Evolutionary conservation across 2,888 invertebrate species (phyloP), one percentile per base, ranked within the genome.

Genomic region (Pemphredon lugubris): DNA sequence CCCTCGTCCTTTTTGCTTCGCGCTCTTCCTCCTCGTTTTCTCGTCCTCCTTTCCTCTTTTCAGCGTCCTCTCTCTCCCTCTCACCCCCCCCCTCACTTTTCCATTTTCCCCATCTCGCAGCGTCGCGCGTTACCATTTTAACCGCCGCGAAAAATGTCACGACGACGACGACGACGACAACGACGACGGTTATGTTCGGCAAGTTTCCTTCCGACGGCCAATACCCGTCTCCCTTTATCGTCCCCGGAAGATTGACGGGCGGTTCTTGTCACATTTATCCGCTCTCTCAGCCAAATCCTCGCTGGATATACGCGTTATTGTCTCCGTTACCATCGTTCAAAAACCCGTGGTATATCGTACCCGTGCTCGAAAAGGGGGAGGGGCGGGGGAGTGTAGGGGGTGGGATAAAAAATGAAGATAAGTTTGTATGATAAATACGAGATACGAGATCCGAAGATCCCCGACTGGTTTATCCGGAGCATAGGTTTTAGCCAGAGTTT

Each of bases 401-500:
- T 18, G 9, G 37, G 21, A n/a, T 66, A 60, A 72, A 73, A 72
- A 73, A 73, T 65, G 73, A 60, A 60, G 65, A 40, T 51, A 73
- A 73, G 47, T 73, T 73, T 11, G 60, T 51, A 58, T 67, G 73
- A 73, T 73, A 73, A 73, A 73, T 73, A 73, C 66, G 42, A 64
- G 73, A 55, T 59, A 73, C 61, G 61, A 30, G 69, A 59, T 67
- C 61, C 61, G 61, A 75, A 67, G 76, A 79, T 72, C 63, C 67
- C 55, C 47, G 58, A 47, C 77, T 58, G 68, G 65, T 72, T 75
- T 65, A 66, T 64, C 44, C 60, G 34, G 53, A 59, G 61, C 73
- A 67, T 73, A 61, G 73, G 71, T 81, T 72, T 73, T 45, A 45
- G 44, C 60, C 37, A 11, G 53, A 72, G 78, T 81, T 79, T 69